Base-by-base conservation (phyloP, 2,113 vertebrate genomes). In the Sebastes schlegelii region DNA sequence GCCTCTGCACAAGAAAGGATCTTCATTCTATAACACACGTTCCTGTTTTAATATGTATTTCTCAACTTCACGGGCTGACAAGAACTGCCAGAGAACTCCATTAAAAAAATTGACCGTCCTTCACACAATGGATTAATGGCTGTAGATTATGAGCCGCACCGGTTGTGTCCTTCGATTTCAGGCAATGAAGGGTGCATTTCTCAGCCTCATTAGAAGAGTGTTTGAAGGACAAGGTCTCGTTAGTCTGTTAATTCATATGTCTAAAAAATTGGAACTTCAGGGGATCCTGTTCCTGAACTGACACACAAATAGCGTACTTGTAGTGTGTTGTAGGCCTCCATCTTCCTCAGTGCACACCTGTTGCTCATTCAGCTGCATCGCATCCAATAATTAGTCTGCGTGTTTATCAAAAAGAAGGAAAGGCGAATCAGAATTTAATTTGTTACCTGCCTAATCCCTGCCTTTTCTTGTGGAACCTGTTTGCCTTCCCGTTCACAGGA, bases 311-410 rank as follows among this genome's bases (percentile, higher is more conserved):
- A n/a, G 21, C 1, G 58, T 40, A 48, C 65, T 40, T 73, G 55
- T 12, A 13, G 14, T 34, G 17, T 69, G 34, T 40, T 45, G 19
- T 78, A n/a, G 21, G 51, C 42, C 42, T 64, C n/a, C 45, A 8
- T 62, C 23, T 19, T 8, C 78, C 54, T 60, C 26, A 14, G 51
- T 16, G 26, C 3, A 74, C 49, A 67, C 65, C 71, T 83, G 71
- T 66, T 65, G 66, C 71, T 72, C 19, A 77, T 84, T 77, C 43
- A 75, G 81, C 62, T 72, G 81, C 73, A 43, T 7, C 63, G 54
- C 58, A 46, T 42, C 46, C 57, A 26, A 23, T 64, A 65, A 75
- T 84, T 74, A 74, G 8, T 26, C n/a, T 52, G 61, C 49, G 46
- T 68, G 60, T 52, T 21, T n/a, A 60, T 1, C 16, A 16, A 60